A percentile compares a stretch with the other conserved stretches of the same genome.
Evolutionary conservation across 2,888 invertebrate genomes (phyloP).

Genomic region (Onchidella celtica): DNA sequence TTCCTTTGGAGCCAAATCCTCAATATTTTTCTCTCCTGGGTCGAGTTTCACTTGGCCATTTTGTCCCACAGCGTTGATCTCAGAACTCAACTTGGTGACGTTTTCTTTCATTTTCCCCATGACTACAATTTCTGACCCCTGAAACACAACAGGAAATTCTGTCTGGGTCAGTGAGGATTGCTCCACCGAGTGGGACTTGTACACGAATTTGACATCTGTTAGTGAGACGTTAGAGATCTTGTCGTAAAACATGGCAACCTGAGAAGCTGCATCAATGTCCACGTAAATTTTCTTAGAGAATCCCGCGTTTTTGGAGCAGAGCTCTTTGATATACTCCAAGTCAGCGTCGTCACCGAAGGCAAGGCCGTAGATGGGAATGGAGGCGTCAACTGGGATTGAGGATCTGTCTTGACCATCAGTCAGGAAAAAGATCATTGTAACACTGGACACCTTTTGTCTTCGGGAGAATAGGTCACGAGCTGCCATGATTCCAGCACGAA

Average conservation of each 20-base stretch:
- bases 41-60: neutral
- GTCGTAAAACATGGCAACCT: conserved; percentile 84
- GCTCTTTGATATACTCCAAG: conserved; percentile 85
- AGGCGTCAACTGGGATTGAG: conserved; percentile 71
- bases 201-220: conserved; percentile 82
- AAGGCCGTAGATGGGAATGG: conserved; percentile 84
- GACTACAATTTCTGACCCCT: conserved; percentile 66
- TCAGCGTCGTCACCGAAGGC: conserved; percentile 88
- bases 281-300: conserved; percentile 88
- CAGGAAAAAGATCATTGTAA: conserved; percentile 79
- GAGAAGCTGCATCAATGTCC: conserved; percentile 86
- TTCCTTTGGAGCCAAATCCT: neutral
- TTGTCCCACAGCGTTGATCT: neutral
- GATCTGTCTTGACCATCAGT: conserved; percentile 80
- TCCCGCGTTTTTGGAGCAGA: conserved; percentile 86
- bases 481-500: conserved; percentile 60
- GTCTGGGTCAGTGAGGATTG: conserved; percentile 60
- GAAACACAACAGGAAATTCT: conserved; percentile 62
- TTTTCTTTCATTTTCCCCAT: conserved; percentile 58
- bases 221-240: conserved; percentile 87
- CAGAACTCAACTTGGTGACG: neutral
- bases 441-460: conserved; percentile 32
- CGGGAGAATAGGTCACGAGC: conserved; percentile 58
- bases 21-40: neutral
- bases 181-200: conserved; percentile 57